A percentile compares a stretch with the other conserved stretches of the same genome.
Evolutionary conservation across 2,113 vertebrate species (phyloP).

Genomic region (Calyptomena viridis): DNA sequence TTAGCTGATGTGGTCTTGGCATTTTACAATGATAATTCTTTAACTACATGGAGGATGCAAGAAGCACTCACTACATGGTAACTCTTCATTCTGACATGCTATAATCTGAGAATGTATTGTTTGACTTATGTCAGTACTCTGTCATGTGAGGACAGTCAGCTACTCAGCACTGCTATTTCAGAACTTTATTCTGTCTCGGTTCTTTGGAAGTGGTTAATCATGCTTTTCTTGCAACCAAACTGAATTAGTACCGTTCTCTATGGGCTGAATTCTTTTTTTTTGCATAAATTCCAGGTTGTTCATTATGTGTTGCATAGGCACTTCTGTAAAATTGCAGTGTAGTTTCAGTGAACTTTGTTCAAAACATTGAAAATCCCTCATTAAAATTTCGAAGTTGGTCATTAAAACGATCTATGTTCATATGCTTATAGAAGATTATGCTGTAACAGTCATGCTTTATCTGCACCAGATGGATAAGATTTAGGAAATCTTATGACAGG

Average conservation of each 20-base stretch:
- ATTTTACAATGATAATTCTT: not conserved
- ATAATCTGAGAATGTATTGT: not conserved
- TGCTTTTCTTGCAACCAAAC: not conserved
- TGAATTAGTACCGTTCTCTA: not conserved
- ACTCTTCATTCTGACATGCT: not conserved
- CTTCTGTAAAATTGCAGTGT: not conserved
- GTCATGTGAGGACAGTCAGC: not conserved
- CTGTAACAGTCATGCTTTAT: not conserved
- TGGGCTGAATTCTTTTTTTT: slow-evolving; percentile 22
- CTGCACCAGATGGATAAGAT: not conserved
- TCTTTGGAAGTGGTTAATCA: not conserved
- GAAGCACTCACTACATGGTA: not conserved
- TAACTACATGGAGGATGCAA: not conserved
- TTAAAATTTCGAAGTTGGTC: not conserved
- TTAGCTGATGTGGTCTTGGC: not conserved
- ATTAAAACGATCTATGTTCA: not conserved
- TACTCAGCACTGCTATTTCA: not conserved
- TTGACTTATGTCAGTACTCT: not conserved
- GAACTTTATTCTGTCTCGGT: not conserved
- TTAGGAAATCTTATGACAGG: not conserved
- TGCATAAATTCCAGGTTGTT: not conserved
- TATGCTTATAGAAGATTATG: not conserved
- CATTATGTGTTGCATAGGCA: not conserved
- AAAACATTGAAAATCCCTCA: not conserved
- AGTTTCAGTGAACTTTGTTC: not conserved